Percentiles rank a stretch among this genome's conserved stretches.
Conservation (phyloP, 2,888 invertebrate species). For the Antheraea yamamai region DNA sequence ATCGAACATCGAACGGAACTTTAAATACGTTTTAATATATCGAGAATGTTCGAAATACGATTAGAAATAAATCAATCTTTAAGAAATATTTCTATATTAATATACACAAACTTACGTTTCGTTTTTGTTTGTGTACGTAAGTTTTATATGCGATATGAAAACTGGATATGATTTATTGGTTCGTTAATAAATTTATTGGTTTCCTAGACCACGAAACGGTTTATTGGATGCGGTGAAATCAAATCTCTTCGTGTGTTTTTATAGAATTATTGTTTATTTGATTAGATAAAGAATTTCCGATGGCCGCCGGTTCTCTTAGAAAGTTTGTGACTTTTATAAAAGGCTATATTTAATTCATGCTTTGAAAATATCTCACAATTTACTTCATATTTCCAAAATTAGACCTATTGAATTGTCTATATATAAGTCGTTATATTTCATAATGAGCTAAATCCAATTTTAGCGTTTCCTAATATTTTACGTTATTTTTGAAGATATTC, state of each 20-base stretch:
- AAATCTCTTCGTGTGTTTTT: conserved; percentile 7
- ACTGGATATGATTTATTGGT: not conserved
- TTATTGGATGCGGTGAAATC: conserved; percentile 19
- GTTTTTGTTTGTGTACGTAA: not conserved
- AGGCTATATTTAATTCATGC: not conserved
- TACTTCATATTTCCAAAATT: not conserved
- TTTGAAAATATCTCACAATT: not conserved
- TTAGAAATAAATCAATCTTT: not conserved
- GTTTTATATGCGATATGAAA: not conserved
- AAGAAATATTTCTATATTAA: not conserved
- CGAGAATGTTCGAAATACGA: not conserved
- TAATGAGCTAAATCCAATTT: too few relatives aligned
- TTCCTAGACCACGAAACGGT: conserved; percentile 12
- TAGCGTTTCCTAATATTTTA: too few relatives aligned
- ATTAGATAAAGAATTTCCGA: conserved; percentile 51
- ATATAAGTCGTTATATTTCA: too few relatives aligned
- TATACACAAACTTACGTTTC: not conserved
- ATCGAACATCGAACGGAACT: too few relatives aligned
- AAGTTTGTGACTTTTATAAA: conserved; percentile 15
- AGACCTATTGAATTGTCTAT: too few relatives aligned
- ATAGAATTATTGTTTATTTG: conserved; percentile 45
- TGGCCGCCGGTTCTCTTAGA: conserved; percentile 19
- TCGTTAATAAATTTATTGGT: conserved; percentile 18
- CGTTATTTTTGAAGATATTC: too few relatives aligned
- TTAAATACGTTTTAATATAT: not conserved